Evolutionary conservation across 2,113 vertebrate species (phyloP), one percentile per base, ranked within the genome.

Genomic region (Piprites chloris): DNA sequence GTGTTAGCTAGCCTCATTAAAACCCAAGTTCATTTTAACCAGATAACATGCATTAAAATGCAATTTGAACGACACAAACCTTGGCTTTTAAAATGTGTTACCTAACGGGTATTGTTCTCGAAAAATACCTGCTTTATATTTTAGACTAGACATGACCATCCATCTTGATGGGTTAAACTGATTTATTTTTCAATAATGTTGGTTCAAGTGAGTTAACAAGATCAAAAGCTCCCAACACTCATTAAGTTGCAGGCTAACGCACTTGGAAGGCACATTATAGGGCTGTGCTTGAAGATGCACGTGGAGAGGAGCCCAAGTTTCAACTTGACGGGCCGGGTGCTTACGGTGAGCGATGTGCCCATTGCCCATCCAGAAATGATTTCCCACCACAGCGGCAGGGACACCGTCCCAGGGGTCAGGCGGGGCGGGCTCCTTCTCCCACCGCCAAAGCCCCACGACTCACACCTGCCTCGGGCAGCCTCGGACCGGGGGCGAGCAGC

Each of bases 251-350:
- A 42, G 93, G 74, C 84, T 75, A 49, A 30, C 11, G 20, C 82
- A 37, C 68, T 19, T 2, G 66, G 69, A 30, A 59, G 72, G 63
- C 13, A 1, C 11, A 27, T 55, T 39, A 37, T 8, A 44, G 1
- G 72, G 13, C 76, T 37, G 35, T 2, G 69, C 46, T 35, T 6
- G 3, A 17, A 33, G 68, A 19, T 0, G 0, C 2, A 1, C 5
- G 44, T 0, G 20, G 42, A 33, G 35, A 17, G 17, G 12, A 78
- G 77, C 69, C 69, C 75, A 10, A 19, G 39, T 16, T 56, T 2
- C 47, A 3, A 0, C 33, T 1, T 0, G 71, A 28, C 28, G 66
- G 44, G 11, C 44, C 6, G 62, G 53, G 30, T 0, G 58, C 52
- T 11, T 1, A 4, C 0, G 10, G 20, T 5, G 30, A 18, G 6